Evolutionary conservation across 2,797 vertebrate genomes (phyloP), one percentile per base, ranked within the genome.

Genomic region (Arrhamphus sclerolepis): DNA sequence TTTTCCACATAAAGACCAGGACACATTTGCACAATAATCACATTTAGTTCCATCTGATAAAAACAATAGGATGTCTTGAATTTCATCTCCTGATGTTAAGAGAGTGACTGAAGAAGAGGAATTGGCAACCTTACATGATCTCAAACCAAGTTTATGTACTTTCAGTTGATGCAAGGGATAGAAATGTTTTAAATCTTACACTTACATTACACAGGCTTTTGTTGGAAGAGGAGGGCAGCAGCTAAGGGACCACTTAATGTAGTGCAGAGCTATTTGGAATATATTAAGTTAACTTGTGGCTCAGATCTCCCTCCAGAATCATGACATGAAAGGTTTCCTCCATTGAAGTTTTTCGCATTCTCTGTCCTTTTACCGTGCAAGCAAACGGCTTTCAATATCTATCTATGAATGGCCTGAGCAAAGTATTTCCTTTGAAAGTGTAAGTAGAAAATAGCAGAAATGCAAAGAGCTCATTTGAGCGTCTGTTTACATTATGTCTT

Each of bases 161-260:
- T 70, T 48, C 26, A 66, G 70, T 83, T 75, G 48, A 84, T 47
- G 47, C 63, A 61, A 42, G 50, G 61, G 74, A 86, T 77, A 83
- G 70, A 56, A 82, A 59, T 57, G 63, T 84, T 84, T 81, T 63
- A 75, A 84, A 86, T 69, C 70, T 75, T 66, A 73, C 50, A 70
- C 57, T 79, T 61, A 14, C 29, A 57, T 67, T 67, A 62, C 58
- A 58, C 65, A 71, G 65, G 53, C 71, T 72, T 82, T 71, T 71
- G 71, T 62, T 63, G 51, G 62, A 40, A 56, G 72, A 59, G 48
- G 47, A 79, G 62, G 49, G 59, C 53, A 72, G 69, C 66, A 81
- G 78, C 87, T 73, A 55, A 82, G 87, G 85, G 84, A 89, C 75
- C 72, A 86, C 81, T 91, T 88, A 83, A 77, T 70, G 59, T 60